Percentiles rank a stretch among this genome's conserved stretches.
These are phyloP conservation scores for Liparis tanakae DNA, from an alignment of 2,797 vertebrate genomes.

Conservation along the genomic window DNA sequence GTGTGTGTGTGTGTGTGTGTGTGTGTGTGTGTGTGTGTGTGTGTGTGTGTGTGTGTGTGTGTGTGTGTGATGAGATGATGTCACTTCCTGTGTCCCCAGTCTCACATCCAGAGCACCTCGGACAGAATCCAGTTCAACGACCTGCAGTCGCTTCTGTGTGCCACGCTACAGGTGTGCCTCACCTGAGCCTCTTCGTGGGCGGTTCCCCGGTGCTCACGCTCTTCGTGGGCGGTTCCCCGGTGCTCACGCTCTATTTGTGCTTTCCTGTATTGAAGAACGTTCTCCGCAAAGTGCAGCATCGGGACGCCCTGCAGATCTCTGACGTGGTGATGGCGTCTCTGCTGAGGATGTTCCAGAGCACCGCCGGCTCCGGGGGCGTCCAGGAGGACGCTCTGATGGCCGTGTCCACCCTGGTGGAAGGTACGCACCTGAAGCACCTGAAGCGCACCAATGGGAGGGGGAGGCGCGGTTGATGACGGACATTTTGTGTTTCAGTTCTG, in stretches of 20 bases:
- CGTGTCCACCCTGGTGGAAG: conserved; percentile 97
- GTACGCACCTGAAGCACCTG: conserved; percentile 61
- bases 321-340: conserved; percentile 98
- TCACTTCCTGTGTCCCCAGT: conserved; percentile 78
- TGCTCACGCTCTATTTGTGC: conserved; percentile 17
- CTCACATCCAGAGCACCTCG: conserved; percentile 98
- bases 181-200: neutral
- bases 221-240: too few species aligned
- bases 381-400: conserved; percentile 99
- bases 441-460: neutral
- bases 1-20: too few species aligned
- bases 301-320: conserved; percentile 96
- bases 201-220: neutral
- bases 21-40: too few species aligned
- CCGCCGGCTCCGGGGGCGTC: conserved; percentile 92
- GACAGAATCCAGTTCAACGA: conserved; percentile 99
- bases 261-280: conserved; percentile 86
- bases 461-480: neutral
- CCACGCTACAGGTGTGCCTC: conserved; percentile 92
- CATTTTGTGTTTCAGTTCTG: conserved; percentile 83
- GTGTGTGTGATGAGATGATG: neutral
- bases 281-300: conserved; percentile 95
- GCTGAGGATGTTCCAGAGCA: conserved; percentile 98
- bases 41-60: too few species aligned
- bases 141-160: conserved; percentile 96